Evolutionary conservation across 2,113 vertebrate genomes (phyloP).

Genomic region (Vulpes lagopus): DNA sequence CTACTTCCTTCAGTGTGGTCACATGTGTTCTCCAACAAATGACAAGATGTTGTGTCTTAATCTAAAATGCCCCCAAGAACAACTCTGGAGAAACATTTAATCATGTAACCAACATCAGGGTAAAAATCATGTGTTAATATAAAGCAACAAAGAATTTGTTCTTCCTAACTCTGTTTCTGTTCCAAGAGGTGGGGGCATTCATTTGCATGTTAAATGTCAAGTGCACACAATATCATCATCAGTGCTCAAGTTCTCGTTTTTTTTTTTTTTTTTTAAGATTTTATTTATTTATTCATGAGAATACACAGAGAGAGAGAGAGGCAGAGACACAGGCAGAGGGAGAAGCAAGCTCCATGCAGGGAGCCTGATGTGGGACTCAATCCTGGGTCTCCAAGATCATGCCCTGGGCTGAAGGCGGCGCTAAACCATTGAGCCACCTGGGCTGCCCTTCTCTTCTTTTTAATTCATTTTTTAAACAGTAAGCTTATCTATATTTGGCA

Average conservation of each 20-base stretch:
- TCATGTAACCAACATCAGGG: constrained; percentile 67
- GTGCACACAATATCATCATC: not conserved
- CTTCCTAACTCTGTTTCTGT: constrained; percentile 30
- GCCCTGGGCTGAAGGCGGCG: too few species aligned
- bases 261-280: not conserved
- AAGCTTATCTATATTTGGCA: not conserved
- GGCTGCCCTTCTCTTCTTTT: not conserved
- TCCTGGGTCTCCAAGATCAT: too few species aligned
- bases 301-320: too few species aligned
- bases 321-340: too few species aligned
- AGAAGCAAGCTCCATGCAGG: too few species aligned
- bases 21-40: constrained; percentile 78
- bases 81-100: constrained; percentile 9
- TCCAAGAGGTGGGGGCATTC: not conserved
- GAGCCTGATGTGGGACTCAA: too few species aligned
- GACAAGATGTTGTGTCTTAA: constrained; percentile 67
- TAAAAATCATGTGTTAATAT: constrained; percentile 78
- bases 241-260: not conserved
- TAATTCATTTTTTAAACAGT: not conserved
- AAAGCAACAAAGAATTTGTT: constrained; percentile 69
- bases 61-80: constrained; percentile 71
- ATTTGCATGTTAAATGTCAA: constrained; percentile 57
- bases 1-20: constrained; percentile 77
- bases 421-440: too few species aligned
- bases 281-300: too few species aligned